Evolutionary conservation across 2,888 invertebrate species (phyloP), one percentile per base, ranked within the genome.

Genomic region (Drosophila conformis): DNA sequence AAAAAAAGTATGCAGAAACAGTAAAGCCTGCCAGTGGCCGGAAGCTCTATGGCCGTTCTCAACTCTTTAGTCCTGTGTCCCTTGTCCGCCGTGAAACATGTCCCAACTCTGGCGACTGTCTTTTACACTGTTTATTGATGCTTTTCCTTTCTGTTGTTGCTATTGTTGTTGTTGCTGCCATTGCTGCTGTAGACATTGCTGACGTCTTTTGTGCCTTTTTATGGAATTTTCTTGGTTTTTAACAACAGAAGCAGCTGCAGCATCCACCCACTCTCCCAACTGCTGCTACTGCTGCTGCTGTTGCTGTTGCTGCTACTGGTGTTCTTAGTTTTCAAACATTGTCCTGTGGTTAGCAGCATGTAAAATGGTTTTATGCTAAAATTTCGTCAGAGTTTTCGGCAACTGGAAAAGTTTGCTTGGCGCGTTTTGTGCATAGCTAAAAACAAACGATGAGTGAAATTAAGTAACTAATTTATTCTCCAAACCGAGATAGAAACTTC

Each of bases 191-290:
- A 79, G 88, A 87, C 90, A 82, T 85, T 85, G 82, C 90, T 88
- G 86, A 88, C 73, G 90, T 89, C 85, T 85, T 89, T 85, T 87
- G 80, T 86, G 88, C 88, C 81, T 85, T 87, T 89, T 85, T 87
- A 72, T 72, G 65, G 73, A 83, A 79, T 76, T 87, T 73, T 82
- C 76, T 79, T 87, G 79, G 84, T 78, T 87, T 73, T 72, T 58
- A 78, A 71, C 81, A 67, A 67, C 68, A 68, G 67, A 54, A 48
- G 36, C 64, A 60, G 62, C 51, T 29, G 58, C 57, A 57, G 6
- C 31, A 57, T 38, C 4, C 27, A 25, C 18, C 56, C 56, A 42
- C 42, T 13, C 42, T 21, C 2, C 42, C 11, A 42, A 42, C 11
- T 42, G 21, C 40, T 42, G 21, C 5, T 42, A 21, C 5, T 25